phyloP scores from a whole-genome alignment of 2,888 invertebrate genomes.

The Archaeoteleia sp. region DNA sequence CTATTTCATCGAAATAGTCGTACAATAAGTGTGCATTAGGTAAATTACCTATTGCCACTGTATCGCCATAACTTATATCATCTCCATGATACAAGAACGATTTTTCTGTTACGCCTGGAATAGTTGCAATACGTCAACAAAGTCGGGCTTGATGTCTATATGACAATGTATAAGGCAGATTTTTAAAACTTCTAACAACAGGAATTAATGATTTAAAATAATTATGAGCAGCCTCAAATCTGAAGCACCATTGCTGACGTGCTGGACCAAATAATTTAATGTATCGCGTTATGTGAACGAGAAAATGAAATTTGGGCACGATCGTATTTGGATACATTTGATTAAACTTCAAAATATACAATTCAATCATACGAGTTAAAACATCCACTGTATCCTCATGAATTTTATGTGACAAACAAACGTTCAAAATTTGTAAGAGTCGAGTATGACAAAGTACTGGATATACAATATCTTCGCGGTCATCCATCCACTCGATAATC shows the following conservation, averaged over 20 bases:
- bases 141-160: constrained; percentile 32
- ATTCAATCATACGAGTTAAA: constrained; percentile 2
- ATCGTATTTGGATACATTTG: constrained; percentile 24
- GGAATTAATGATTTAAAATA: constrained; percentile 38
- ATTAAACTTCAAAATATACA: constrained; percentile 8
- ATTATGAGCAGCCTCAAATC: constrained; percentile 48
- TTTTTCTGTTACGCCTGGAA: constrained; percentile 8
- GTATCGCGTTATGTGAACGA: constrained; percentile 45
- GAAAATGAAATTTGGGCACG: constrained; percentile 49
- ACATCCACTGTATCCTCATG: constrained; percentile 3
- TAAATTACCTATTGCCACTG: constrained; percentile 29
- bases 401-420: constrained; percentile 1
- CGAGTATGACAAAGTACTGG: background rate
- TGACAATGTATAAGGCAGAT: constrained; percentile 23
- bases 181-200: constrained; percentile 42
- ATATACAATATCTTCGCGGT: too few species aligned
- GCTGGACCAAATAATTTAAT: constrained; percentile 49
- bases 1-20: constrained; percentile 18
- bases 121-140: background rate
- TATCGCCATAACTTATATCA: constrained; percentile 26
- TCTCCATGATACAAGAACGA: constrained; percentile 40
- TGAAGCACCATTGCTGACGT: constrained; percentile 45
- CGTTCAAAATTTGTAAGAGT: constrained; percentile 8
- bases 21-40: constrained; percentile 17
- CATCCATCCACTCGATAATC: constrained; percentile 13